Base-by-base conservation (phyloP, 2,888 invertebrate genomes). In the Cyclophora punctaria region DNA sequence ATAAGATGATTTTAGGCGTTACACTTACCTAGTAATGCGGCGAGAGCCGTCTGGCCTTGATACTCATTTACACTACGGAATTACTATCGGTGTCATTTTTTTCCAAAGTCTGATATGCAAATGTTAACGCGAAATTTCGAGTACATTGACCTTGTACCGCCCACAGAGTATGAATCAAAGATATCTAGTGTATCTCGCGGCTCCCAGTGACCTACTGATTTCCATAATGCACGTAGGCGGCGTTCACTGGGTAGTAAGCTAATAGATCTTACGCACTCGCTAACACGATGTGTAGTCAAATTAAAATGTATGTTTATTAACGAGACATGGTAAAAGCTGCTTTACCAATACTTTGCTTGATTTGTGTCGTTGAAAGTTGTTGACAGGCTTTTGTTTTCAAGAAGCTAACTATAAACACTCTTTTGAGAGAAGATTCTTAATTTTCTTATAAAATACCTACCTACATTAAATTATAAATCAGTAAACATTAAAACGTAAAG, bases 121-220 rank as follows among this genome's bases (percentile, higher is more conserved):
- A 87, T 85, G 79, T 73, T 78, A 80, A 82, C 80, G 84, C 83
- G 55, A 83, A 85, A 80, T 78, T 72, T 78, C 60, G 83, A 83
- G 87, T 85, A 80, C 87, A 73, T 82, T 80, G 83, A 88, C 86
- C 86, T 88, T 85, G 80, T 66, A 64, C 74, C 85, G 83, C 85
- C 83, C 83, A 85, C 84, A 62, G 59, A 46, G 61, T 67, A 74
- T 83, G 82, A 83, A 80, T 83, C 83, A 81, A 82, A 76, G 67
- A 66, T 44, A 76, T 77, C 76, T 76, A 78, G 73, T 75, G 75
- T 74, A 76, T 64, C 66, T 64, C 62, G 75, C 73, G 72, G 80
- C 76, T 80, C 75, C 81, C 73, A 85, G 80, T 87, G 86, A 86
- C 86, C 86, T 83, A 87, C 78, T 87, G 85, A 81, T 84, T 83